Evolutionary conservation across 2,797 vertebrate genomes (phyloP).

Genomic region (Acipenser transmontanus): DNA sequence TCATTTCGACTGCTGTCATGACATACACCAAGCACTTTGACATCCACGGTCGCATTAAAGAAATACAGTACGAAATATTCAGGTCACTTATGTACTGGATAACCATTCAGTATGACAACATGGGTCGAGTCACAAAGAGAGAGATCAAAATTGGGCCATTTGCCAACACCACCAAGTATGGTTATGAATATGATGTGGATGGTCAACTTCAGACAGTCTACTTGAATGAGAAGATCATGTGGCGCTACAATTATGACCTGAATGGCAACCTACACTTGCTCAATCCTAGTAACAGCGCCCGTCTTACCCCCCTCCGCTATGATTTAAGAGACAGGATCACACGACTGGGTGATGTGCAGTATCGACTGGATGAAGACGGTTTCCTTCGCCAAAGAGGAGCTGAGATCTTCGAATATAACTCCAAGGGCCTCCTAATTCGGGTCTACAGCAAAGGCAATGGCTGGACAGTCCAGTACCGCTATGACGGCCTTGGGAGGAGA

Average conservation of each 20-base stretch:
- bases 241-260: slow-evolving; percentile 95
- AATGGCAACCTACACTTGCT: slow-evolving; percentile 93
- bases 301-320: slow-evolving; percentile 83
- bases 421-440: slow-evolving; percentile 86
- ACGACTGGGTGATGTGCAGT: slow-evolving; percentile 89
- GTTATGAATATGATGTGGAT: slow-evolving; percentile 92
- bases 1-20: slow-evolving; percentile 97
- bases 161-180: slow-evolving; percentile 92
- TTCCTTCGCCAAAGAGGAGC: slow-evolving; percentile 89
- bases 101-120: slow-evolving; percentile 92
- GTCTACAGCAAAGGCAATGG: slow-evolving; percentile 93
- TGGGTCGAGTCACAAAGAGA: slow-evolving; percentile 86
- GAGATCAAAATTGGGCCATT: slow-evolving; percentile 96
- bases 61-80: slow-evolving; percentile 97
- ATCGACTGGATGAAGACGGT: slow-evolving; percentile 90
- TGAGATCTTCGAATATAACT: slow-evolving; percentile 95
- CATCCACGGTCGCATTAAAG: slow-evolving; percentile 88
- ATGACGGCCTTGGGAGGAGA: slow-evolving; percentile 86
- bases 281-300: slow-evolving; percentile 81
- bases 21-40: slow-evolving; percentile 98
- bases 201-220: slow-evolving; percentile 94
- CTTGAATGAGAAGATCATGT: slow-evolving; percentile 91
- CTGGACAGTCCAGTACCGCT: slow-evolving; percentile 91
- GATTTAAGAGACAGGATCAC: slow-evolving; percentile 94
- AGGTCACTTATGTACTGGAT: slow-evolving; percentile 96